A percentile compares a stretch with the other conserved stretches of the same genome.
These are phyloP conservation scores for Andrena marginata DNA, from an alignment of 2,888 invertebrate genomes.

Conservation along the genomic window DNA sequence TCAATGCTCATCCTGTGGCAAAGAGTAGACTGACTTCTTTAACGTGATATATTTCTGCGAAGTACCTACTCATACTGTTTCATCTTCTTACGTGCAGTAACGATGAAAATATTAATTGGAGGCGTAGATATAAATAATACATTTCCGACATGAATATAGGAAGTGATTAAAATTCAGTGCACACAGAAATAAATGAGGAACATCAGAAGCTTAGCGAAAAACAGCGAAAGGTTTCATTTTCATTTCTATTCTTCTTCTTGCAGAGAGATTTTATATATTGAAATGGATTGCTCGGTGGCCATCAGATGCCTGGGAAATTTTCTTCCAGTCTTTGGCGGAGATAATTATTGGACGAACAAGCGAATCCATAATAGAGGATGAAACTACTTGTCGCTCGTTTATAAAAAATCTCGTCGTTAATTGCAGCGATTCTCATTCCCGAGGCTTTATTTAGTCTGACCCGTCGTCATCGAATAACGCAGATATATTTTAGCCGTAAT, in stretches of 20 bases:
- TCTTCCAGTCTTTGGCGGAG: background rate
- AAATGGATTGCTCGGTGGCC: conserved; percentile 15
- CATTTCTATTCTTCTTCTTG: conserved; percentile 4
- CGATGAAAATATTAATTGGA: conserved; percentile 13
- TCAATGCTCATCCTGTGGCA: background rate
- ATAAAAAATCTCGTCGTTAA: conserved; percentile 11
- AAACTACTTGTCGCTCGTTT: conserved; percentile 7
- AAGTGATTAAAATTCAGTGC: conserved; percentile 25
- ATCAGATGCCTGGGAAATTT: background rate
- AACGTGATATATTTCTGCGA: background rate
- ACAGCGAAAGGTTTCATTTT: background rate
- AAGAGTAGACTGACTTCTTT: too few relatives aligned
- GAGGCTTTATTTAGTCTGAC: background rate
- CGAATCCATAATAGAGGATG: conserved; percentile 3
- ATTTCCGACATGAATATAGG: background rate
- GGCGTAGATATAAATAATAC: conserved; percentile 9
- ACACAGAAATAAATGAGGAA: background rate
- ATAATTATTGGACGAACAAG: conserved; percentile 29
- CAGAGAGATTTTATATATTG: conserved; percentile 25
- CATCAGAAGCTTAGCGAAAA: background rate
- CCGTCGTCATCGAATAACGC: background rate
- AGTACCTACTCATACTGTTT: background rate
- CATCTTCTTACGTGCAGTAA: background rate
- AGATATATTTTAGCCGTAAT: background rate
- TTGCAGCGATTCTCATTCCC: background rate